phyloP scores from a whole-genome alignment of 2,797 vertebrate genomes.

The Bovichtus variegatus region DNA sequence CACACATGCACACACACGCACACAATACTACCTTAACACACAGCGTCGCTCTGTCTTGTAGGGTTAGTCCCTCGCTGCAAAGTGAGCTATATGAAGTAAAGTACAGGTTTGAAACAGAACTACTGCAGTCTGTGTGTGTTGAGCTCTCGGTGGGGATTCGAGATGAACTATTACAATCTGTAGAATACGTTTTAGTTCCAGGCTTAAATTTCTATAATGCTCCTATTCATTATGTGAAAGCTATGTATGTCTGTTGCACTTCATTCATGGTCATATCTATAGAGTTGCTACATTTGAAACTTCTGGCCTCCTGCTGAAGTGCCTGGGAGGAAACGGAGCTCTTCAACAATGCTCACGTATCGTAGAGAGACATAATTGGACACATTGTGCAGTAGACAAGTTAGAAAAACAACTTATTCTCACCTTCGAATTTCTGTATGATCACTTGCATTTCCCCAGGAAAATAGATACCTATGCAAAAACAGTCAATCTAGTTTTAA shows the following conservation, averaged over 20 bases:
- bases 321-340: background rate
- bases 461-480: background rate
- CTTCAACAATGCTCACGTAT: background rate
- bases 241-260: background rate
- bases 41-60: constrained; percentile 58
- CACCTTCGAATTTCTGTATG: background rate
- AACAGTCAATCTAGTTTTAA: background rate
- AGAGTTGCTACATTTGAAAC: background rate
- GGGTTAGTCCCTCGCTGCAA: constrained; percentile 59
- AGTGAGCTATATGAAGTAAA: constrained; percentile 59
- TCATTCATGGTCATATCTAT: background rate
- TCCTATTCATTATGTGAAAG: background rate
- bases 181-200: background rate
- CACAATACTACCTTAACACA: constrained; percentile 62
- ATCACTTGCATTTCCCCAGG: background rate
- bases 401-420: background rate
- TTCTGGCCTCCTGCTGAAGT: background rate
- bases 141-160: constrained; percentile 1
- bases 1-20: constrained; percentile 17
- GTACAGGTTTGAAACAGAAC: constrained; percentile 55
- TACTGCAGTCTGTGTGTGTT: constrained; percentile 33
- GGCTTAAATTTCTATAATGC: background rate
- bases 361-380: background rate
- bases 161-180: background rate
- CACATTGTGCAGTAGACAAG: background rate